phyloP scores from a whole-genome alignment of 2,113 vertebrate genomes.

The Tauraco erythrolophus region DNA sequence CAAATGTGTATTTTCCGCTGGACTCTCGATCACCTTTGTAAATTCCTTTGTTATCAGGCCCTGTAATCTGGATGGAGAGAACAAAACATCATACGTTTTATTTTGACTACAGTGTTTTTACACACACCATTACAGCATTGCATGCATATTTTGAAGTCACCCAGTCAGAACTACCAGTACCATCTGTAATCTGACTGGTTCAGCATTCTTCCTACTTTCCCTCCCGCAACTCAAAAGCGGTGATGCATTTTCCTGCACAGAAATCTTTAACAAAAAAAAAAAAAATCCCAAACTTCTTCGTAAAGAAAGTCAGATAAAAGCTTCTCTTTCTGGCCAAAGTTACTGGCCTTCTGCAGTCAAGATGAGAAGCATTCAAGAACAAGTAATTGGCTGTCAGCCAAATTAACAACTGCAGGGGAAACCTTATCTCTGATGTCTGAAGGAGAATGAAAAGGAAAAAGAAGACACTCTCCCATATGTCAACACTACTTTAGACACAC shows the following conservation, averaged over 20 bases:
- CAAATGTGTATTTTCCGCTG: conserved; percentile 97
- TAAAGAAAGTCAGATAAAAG: not conserved
- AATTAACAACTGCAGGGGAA: not conserved
- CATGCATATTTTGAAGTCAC: not conserved
- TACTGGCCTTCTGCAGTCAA: not conserved
- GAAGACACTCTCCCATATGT: fast-evolving
- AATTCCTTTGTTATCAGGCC: conserved; percentile 95
- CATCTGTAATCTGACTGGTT: not conserved
- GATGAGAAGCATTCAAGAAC: not conserved
- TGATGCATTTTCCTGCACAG: not conserved
- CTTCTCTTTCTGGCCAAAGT: not conserved
- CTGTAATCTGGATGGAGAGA: conserved; percentile 86
- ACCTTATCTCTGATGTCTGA: not conserved
- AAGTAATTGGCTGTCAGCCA: not conserved
- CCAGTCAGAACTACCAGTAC: not conserved
- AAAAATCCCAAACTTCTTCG: not conserved
- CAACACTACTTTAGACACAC: fast-evolving
- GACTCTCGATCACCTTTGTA: conserved; percentile 98
- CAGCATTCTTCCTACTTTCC: not conserved
- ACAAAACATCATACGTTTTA: not conserved
- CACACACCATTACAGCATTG: not conserved
- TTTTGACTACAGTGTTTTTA: not conserved
- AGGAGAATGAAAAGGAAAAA: not conserved
- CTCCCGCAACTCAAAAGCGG: not conserved
- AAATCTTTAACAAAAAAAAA: not conserved